A percentile compares a stretch with the other conserved stretches of the same genome.
These are phyloP conservation scores for Bostrychus sinensis DNA, from an alignment of 2,113 vertebrate genomes.

Conservation along the genomic window DNA sequence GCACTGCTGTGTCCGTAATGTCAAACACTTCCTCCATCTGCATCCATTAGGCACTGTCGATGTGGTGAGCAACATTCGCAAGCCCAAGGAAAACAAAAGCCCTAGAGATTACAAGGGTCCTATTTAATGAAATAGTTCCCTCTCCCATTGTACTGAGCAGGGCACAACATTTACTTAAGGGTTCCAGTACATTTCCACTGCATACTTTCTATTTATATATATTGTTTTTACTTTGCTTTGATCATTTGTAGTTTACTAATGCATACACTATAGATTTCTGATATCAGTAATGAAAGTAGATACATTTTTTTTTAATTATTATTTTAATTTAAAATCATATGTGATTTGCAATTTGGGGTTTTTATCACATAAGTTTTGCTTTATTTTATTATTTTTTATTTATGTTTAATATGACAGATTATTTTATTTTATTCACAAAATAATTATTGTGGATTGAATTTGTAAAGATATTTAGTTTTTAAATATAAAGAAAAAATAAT, in stretches of 20 bases:
- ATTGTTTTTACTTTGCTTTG: neutral
- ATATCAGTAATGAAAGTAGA: no score
- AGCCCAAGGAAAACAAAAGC: constrained; percentile 66
- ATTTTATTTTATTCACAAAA: no score
- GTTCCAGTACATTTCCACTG: constrained; percentile 22
- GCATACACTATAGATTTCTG: no score
- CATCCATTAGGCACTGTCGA: constrained; percentile 67
- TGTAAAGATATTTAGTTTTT: no score
- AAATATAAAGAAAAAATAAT: no score
- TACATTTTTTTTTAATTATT: no score
- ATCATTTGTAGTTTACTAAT: neutral
- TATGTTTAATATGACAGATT: no score
- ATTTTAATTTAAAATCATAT: no score
- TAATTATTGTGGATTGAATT: no score
- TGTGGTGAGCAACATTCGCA: constrained; percentile 64
- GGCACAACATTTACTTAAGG: constrained; percentile 15
- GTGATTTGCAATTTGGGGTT: no score
- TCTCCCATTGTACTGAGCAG: constrained; percentile 27
- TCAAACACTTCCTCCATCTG: constrained; percentile 76
- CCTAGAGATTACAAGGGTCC: constrained; percentile 41
- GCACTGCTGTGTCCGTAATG: constrained; percentile 75
- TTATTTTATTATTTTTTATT: no score
- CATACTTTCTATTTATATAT: constrained; percentile 5
- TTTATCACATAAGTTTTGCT: no score
- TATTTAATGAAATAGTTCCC: constrained; percentile 67